Evolutionary conservation across 2,888 invertebrate species (phyloP), one percentile per base, ranked within the genome.

Genomic region (Tromatobia lineatoria): DNA sequence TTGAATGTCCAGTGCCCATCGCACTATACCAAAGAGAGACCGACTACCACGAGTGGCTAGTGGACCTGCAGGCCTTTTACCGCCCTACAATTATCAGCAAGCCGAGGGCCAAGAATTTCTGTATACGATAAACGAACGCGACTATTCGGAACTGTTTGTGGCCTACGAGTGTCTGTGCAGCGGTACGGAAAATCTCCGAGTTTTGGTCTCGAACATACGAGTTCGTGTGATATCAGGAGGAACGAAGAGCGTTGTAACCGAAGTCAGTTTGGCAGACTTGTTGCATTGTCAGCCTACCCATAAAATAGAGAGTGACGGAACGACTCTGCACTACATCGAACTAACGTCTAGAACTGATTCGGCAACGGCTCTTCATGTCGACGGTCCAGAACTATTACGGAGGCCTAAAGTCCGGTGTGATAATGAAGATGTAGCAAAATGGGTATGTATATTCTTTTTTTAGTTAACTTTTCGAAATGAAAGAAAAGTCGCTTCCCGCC

Each of bases 71-170:
- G 98, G 98, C 10, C 95, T 98, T 75, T 94, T 99, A 87, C 98
- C 98, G n/a, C 94, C 96, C 3, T 99, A 97, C 94, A 97, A 96
- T 88, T 94, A 94, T 70, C 95, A 96, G 69, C 96, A 97, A 90
- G 97, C 97, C 73, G 95, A 96, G 85, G 98, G 98, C 8, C 98
- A 98, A 91, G 96, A 97, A 89, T 95, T 97, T 91, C 95, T 99
- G 82, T 96, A 96, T 93, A 95, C 95, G 85, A 96, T 97, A 86
- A 97, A 96, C 92, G 95, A 95, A 84, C 94, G 96, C 71, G 96
- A 97, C 93, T 97, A 96, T 93, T 94, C 94, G 20, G 98, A 98
- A 94, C 95, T 96, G 93, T 96, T 98, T 90, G 96, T 99, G 89
- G 97, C 97, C 7, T 97, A 97, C 94, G 98, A 98, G 92, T 95